phyloP scores from a whole-genome alignment of 2,888 invertebrate genomes.

The Cerastis leucographa region DNA sequence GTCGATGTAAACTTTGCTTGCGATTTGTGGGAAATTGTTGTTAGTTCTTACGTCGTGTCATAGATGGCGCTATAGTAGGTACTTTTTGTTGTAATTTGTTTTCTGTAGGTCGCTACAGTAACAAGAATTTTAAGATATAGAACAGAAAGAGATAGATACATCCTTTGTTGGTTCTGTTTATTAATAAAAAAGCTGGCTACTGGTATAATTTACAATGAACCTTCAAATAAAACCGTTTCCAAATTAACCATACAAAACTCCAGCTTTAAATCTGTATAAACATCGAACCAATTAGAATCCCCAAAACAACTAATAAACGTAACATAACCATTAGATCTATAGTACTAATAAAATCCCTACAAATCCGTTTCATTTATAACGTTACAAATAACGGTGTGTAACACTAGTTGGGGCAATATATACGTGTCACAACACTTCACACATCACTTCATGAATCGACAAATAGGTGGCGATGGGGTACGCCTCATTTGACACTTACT shows the following conservation, averaged over 20 bases:
- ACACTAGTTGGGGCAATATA: constrained; percentile 66
- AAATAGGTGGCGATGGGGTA: constrained; percentile 84
- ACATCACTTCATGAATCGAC: constrained; percentile 80
- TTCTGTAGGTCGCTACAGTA: too few species aligned
- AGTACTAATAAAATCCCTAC: constrained; percentile 63
- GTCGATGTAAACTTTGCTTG: too few species aligned
- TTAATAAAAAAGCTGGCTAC: background rate
- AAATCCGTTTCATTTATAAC: constrained; percentile 63
- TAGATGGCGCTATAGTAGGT: too few species aligned
- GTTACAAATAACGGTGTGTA: constrained; percentile 65
- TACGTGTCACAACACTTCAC: constrained; percentile 80
- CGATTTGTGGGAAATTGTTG: too few species aligned
- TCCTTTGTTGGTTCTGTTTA: background rate
- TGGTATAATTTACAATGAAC: constrained; percentile 11
- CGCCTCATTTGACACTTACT: constrained; percentile 78
- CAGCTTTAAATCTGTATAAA: constrained; percentile 22
- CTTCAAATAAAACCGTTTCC: background rate
- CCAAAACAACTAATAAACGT: constrained; percentile 48
- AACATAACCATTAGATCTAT: constrained; percentile 41
- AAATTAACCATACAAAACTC: constrained; percentile 20
- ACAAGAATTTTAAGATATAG: background rate
- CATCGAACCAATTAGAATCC: constrained; percentile 56
- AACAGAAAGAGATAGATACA: background rate
- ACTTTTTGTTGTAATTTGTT: too few species aligned
- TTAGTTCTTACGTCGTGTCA: too few species aligned